Evolutionary conservation across 1,140 invertebrate genomes (phyloP).

Genomic region (Pentalonia nigronervosa): DNA sequence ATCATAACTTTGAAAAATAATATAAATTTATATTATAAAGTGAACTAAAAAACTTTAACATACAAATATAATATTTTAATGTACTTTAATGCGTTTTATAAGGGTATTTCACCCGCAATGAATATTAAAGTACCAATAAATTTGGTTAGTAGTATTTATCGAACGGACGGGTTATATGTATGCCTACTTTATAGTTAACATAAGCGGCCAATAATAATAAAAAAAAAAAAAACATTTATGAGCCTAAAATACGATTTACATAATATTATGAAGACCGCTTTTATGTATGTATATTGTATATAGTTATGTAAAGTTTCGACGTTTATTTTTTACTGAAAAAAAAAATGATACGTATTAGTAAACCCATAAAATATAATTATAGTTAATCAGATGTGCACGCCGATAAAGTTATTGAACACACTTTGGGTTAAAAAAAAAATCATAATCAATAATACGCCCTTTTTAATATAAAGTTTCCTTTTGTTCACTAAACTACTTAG

Average conservation of each 20-base stretch:
- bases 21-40: neutral
- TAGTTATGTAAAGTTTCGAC: neutral
- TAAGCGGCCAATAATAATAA: neutral
- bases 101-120: neutral
- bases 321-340: neutral
- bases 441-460: neutral
- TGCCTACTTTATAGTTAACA: too few species aligned
- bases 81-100: neutral
- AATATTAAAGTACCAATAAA: neutral
- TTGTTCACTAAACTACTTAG: neutral
- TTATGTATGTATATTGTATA: neutral
- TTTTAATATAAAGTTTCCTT: constrained; percentile 14
- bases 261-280: neutral
- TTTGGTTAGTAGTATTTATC: neutral
- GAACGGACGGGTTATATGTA: neutral
- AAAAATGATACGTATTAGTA: neutral
- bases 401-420: neutral
- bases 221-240: neutral
- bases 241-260: neutral
- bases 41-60: neutral
- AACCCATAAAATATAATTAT: neutral
- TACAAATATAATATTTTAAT: neutral
- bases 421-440: neutral
- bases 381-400: neutral
- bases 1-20: neutral